Conservation (phyloP, 1,140 invertebrate species). For the Caenorhabditis tropicalis region DNA sequence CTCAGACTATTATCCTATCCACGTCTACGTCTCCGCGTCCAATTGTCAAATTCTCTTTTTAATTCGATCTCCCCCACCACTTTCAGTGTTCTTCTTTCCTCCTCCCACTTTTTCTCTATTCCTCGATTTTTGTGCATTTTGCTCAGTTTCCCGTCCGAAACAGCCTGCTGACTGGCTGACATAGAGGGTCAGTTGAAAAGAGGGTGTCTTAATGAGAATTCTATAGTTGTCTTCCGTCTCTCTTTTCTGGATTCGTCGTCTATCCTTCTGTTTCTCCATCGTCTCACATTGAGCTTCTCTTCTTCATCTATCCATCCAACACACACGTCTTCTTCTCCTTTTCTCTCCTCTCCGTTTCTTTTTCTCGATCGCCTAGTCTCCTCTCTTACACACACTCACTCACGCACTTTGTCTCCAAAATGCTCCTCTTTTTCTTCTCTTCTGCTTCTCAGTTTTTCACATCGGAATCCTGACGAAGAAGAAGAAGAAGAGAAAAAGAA, state of each 20-base stretch:
- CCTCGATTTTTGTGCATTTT: background rate
- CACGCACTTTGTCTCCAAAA: background rate
- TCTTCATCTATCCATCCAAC: background rate
- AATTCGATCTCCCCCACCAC: too few species aligned
- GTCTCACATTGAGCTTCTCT: background rate
- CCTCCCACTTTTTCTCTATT: background rate
- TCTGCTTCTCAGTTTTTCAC: background rate
- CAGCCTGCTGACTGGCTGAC: background rate
- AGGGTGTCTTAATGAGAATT: constrained; percentile 34
- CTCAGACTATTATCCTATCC: background rate
- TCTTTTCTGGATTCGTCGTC: background rate
- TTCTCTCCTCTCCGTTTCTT: background rate
- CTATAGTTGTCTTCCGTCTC: background rate
- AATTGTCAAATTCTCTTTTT: background rate
- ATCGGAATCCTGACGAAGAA: background rate
- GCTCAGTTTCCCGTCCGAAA: background rate
- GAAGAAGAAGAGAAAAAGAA: background rate
- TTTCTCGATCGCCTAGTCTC: background rate
- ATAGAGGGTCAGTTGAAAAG: background rate
- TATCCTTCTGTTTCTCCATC: constrained; percentile 11
- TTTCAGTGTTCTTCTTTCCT: too few species aligned
- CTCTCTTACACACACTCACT: background rate
- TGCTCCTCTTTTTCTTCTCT: background rate
- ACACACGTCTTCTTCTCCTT: background rate
- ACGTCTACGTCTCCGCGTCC: too few species aligned